Percentiles rank a stretch among this genome's conserved stretches.
Evolutionary conservation across 1,140 invertebrate genomes (phyloP).

Genomic region (Planococcus citri): DNA sequence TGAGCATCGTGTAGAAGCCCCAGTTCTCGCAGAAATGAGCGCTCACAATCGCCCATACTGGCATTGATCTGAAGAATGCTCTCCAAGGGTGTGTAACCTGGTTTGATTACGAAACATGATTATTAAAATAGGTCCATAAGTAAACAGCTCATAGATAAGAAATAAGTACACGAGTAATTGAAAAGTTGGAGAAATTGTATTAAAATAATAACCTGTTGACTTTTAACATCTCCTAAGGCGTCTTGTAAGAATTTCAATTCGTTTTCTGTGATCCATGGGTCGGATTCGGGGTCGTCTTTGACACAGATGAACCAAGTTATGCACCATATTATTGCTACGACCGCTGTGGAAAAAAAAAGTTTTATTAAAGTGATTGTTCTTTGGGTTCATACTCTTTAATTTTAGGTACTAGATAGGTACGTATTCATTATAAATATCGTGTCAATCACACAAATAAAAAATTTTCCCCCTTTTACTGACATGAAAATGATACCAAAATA

Average conservation of each 20-base stretch:
- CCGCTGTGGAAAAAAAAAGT: constrained; percentile 35
- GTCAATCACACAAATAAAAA: too few species aligned
- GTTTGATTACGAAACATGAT: not conserved
- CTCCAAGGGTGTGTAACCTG: constrained; percentile 49
- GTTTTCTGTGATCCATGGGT: constrained; percentile 54
- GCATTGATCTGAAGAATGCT: constrained; percentile 60
- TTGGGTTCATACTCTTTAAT: too few species aligned
- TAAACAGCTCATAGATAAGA: not conserved
- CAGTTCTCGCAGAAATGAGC: constrained; percentile 92
- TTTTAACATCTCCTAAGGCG: constrained; percentile 29
- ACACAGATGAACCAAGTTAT: constrained; percentile 55
- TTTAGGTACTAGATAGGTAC: too few species aligned
- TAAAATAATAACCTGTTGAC: not conserved
- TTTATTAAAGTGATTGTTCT: not conserved
- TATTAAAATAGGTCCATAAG: not conserved
- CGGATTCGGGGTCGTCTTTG: constrained; percentile 60
- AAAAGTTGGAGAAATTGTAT: not conserved
- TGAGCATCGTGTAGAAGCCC: constrained; percentile 88
- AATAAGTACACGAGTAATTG: not conserved
- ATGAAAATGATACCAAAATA: too few species aligned
- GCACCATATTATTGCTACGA: constrained; percentile 56
- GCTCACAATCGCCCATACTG: constrained; percentile 80
- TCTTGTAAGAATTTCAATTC: constrained; percentile 66
- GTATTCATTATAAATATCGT: too few species aligned
- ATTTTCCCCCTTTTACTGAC: too few species aligned